These are phyloP conservation scores for Tyria jacobaeae DNA, from an alignment of 2,888 invertebrate species.

Conservation along the genomic window DNA sequence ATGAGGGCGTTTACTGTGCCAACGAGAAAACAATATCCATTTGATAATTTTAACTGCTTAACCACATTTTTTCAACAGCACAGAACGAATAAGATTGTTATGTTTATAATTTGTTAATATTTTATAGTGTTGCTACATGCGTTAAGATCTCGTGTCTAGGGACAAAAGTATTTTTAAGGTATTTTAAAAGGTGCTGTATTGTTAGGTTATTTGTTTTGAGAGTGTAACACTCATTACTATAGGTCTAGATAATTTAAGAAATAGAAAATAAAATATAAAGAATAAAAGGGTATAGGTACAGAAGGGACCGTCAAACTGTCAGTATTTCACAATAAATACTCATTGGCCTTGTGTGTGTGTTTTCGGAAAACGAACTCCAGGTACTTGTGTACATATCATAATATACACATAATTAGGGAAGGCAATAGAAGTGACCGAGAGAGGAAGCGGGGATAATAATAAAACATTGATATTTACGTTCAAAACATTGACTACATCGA, in stretches of 20 bases:
- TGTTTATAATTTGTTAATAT: neutral
- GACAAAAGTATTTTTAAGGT: no score
- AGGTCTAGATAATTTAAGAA: neutral
- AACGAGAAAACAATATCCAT: conserved; percentile 44
- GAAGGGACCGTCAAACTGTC: no score
- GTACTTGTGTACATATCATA: no score
- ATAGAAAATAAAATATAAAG: neutral
- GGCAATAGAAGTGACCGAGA: neutral
- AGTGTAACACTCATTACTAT: neutral
- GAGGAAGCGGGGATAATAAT: neutral
- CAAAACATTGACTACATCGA: neutral
- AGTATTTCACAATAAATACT: no score
- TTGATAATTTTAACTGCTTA: conserved; percentile 23
- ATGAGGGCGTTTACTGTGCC: conserved; percentile 56
- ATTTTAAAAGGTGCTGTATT: neutral
- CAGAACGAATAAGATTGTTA: neutral
- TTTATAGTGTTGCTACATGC: neutral
- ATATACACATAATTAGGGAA: no score
- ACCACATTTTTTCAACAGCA: conserved; percentile 10
- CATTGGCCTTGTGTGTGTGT: no score
- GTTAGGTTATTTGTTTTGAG: neutral
- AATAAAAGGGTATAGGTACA: no score
- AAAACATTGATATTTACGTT: neutral
- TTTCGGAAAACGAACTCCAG: no score
- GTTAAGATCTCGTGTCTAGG: neutral